A percentile compares a stretch with the other conserved stretches of the same genome.
Conservation (phyloP, 92 coral and sea anemone genomes). For the Palythoa heliodiscus region DNA sequence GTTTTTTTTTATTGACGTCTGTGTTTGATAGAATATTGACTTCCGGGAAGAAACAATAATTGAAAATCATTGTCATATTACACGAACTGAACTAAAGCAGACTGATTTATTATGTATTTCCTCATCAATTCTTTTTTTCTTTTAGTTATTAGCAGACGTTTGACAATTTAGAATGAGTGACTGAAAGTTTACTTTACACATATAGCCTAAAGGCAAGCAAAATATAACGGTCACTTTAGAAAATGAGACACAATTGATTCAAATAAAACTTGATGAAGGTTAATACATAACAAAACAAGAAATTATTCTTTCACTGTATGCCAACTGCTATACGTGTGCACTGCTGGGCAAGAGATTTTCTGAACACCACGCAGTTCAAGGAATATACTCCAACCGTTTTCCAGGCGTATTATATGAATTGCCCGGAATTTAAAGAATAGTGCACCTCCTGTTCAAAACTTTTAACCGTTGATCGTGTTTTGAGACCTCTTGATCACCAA, state of each 20-base stretch:
- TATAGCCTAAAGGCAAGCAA: no score
- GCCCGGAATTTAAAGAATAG: slow-evolving; percentile 1
- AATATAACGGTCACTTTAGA: no score
- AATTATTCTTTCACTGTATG: no score
- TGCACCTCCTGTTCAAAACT: neutral
- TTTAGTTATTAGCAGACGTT: neutral
- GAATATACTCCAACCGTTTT: neutral
- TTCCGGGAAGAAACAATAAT: neutral
- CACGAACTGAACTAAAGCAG: neutral
- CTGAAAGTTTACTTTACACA: no score
- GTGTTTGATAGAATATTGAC: neutral
- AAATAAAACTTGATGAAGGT: no score
- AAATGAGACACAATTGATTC: no score
- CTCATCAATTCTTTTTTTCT: neutral
- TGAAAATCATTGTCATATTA: neutral
- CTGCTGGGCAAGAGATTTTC: neutral
- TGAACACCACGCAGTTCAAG: neutral
- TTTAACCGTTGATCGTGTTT: slow-evolving; percentile 3
- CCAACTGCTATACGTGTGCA: no score
- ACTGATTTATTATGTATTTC: no score
- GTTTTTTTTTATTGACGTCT: neutral
- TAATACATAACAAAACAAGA: no score
- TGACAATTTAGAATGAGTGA: no score
- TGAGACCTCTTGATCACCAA: slow-evolving; percentile 17
- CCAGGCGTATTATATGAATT: neutral